Base-by-base conservation (phyloP, 2,113 vertebrate genomes). In the Sceloporus undulatus region DNA sequence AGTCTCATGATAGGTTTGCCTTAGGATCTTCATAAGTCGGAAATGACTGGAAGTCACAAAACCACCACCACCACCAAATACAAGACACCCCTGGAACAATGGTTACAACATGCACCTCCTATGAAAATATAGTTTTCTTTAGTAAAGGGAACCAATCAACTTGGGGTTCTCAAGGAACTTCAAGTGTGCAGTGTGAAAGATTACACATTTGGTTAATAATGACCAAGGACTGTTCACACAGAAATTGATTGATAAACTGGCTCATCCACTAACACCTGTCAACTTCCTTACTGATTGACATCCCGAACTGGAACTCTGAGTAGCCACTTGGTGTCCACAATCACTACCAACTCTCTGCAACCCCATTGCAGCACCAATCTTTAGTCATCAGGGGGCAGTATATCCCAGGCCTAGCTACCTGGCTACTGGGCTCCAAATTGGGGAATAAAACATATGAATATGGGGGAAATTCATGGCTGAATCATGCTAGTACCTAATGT, bases 301-400 rank as follows among this genome's bases (percentile, higher is more conserved):
- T 14, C 4, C 10, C 16, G 27, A 78, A 38, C 0, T 11, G 66
- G 14, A 40, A 34, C 38, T 59, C 5, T 59, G 9, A 23, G 8
- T 25, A 29, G 68, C 38, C 18, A 84, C 29, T 76, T 11, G 65
- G 8, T 3, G 40, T 80, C 11, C 10, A 9, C 62, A 18, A 5
- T 4, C 73, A 65, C n/a, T 9, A 1, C 27, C 62, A 62, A 21
- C 2, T 70, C 48, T 1, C 52, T 1, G 11, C 4, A 52, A 48
- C 34, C 71, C 9, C 16, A 0, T 7, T 59, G 9, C 5, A 74
- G 40, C 27, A 65, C 4, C 0, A 1, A 0, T 2, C 4, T 0
- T 25, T 23, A 86, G 79, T 38, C 10, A 56, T 16, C 0, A 0
- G 29, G 74, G 19, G 87, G 21, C 84, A 66, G 81, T 18, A 3